A percentile compares a stretch with the other conserved stretches of the same genome.
Conservation (phyloP, 2,797 vertebrate species). For the Sebastes diploproa region DNA sequence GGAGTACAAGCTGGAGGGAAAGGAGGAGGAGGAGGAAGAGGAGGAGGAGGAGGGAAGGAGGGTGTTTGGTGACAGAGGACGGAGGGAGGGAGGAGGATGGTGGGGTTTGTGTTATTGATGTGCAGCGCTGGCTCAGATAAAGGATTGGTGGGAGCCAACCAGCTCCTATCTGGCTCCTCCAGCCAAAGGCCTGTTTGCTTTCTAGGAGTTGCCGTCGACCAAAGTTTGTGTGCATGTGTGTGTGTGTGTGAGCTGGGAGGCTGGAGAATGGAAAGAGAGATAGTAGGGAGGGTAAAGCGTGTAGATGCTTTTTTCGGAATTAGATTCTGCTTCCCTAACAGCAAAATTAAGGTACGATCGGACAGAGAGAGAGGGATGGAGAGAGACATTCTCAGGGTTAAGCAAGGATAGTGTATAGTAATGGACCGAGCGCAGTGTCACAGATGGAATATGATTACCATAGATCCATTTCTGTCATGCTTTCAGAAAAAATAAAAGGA, state of each 20-base stretch:
- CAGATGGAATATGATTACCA: slow-evolving; percentile 81
- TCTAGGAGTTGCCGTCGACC: slow-evolving; percentile 71
- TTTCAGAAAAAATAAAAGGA: slow-evolving; percentile 45
- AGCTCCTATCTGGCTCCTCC: slow-evolving; percentile 81
- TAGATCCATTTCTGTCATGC: slow-evolving; percentile 80
- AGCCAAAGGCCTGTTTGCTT: slow-evolving; percentile 79
- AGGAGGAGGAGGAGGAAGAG: slow-evolving; percentile 37
- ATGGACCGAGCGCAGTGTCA: slow-evolving; percentile 72
- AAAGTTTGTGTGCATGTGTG: slow-evolving; percentile 55
- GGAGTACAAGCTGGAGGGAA: slow-evolving; percentile 63
- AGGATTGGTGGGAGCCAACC: slow-evolving; percentile 78
- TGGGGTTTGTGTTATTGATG: slow-evolving; percentile 80
- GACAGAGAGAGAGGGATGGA: slow-evolving; percentile 28
- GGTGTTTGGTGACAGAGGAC: slow-evolving; percentile 67
- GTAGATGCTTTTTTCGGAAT: slow-evolving; percentile 78
- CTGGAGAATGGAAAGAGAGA: slow-evolving; percentile 61
- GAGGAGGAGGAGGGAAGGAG: slow-evolving; percentile 37
- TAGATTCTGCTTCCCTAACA: slow-evolving; percentile 77
- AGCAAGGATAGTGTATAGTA: slow-evolving; percentile 67
- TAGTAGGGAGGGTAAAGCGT: slow-evolving; percentile 52
- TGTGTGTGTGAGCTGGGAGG: slow-evolving; percentile 17
- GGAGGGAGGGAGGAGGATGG: slow-evolving; percentile 52
- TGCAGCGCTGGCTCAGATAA: slow-evolving; percentile 81
- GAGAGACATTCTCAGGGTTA: slow-evolving; percentile 49
- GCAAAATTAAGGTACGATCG: slow-evolving; percentile 73